Base-by-base conservation (phyloP, 2,113 vertebrate species). In the Myodes glareolus region DNA sequence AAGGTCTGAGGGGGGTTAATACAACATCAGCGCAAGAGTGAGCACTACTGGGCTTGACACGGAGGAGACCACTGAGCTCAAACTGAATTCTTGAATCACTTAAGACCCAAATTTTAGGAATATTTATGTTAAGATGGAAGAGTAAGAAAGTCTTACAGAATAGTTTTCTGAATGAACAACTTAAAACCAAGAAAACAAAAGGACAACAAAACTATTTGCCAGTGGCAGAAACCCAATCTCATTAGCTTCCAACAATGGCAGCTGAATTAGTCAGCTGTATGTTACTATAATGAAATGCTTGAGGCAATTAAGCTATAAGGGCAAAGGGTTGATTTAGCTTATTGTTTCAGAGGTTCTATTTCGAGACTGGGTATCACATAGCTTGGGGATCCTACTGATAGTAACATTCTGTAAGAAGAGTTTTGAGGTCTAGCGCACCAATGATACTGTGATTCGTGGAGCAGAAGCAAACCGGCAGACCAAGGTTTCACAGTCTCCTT, bases 181-280 rank as follows among this genome's bases (percentile, higher is more conserved):
- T 63, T 61, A 58, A 89, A 47, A 94, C 68, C 65, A 29, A 94
- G 75, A 47, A n/a, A 85, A 14, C 55, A 73, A 94, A 96, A 1
- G 6, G 1, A 47, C 52, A 33, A 2, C 5, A 70, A 55, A 88
- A 75, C 39, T 78, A 55, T 47, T 76, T 47, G 47, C 77, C 39
- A 45, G 50, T 12, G 67, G 75, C 75, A 96, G 63, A 72, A 68
- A 7, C 55, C 91, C 92, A 84, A 9, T 76, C 39, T 13, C 4
- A 12, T 65, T 61, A 39, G 27, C n/a, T 2, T 68, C 1, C 9
- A 63, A 82, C 23, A 81, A 11, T 61, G 67, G n/a, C 9, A 73
- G 76, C 67, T 52, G 1, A n/a, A 39, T 47, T 31, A 23, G 31
- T 82, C 11, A 63, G 52, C 33, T 23, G 17, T 13, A 42, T n/a